Evolutionary conservation across 2,113 vertebrate genomes (phyloP), one percentile per base, ranked within the genome.

Genomic region (Chloroceryle aenea): DNA sequence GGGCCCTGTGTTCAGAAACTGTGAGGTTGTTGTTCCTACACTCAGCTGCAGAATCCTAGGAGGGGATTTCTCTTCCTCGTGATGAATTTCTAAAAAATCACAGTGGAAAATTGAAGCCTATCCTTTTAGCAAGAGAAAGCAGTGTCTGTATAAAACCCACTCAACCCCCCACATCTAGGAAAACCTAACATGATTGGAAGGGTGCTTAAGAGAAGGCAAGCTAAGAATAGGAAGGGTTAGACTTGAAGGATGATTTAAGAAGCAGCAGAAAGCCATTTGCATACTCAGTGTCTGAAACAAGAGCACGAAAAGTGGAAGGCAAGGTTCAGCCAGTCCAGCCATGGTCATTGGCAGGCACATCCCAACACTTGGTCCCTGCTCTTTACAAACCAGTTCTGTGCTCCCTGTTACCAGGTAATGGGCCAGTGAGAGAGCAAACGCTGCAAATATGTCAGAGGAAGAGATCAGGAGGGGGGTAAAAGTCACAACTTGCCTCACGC

Each of bases 231-330:
- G 63, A 85, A 89, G 40, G 56, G 58, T 87, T 89, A 87, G 62
- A 72, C 53, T 91, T 92, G 84, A 94, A 94, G 73, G 69, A 50
- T 3, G 1, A 87, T 95, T 87, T 82, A 91, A 62, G 62, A 89
- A 87, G 30, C 76, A 94, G 40, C 48, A 94, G 58, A 87, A 92
- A 91, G 29, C 75, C 11, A 85, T 87, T 91, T 95, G 47, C 76
- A 45, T 87, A 78, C 9, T 38, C 18, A 86, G 11, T 66, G 29
- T 66, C 67, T 88, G 59, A 93, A 95, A 80, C 10, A 45, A 45
- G 27, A 90, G 59, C 29, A 15, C 0, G 0, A 53, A 53, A 85
- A 88, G 19, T 53, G 67, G 56, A 94, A 92, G 75, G 69, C 71
- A 83, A 76, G 45, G 86, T 90, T 69, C 80, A 96, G 34, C 34